Evolutionary conservation across 2,113 vertebrate genomes (phyloP).

Genomic region (Montifringilla adamsi): DNA sequence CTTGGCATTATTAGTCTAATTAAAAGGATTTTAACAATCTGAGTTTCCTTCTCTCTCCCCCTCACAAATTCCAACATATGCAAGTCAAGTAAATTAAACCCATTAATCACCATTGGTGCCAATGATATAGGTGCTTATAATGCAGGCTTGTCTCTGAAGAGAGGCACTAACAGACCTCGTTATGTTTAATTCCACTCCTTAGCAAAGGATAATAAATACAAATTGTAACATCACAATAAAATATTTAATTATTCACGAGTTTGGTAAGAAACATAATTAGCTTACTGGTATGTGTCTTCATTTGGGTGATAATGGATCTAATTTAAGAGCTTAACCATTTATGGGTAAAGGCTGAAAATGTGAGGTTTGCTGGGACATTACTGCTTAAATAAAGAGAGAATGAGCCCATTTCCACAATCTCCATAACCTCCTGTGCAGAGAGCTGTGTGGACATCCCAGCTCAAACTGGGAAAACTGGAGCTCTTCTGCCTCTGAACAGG

Average conservation of each 20-base stretch:
- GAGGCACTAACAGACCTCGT: constrained; percentile 70
- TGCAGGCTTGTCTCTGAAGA: constrained; percentile 19
- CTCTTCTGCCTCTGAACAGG: not conserved
- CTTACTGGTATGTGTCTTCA: constrained; percentile 55
- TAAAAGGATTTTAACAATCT: constrained; percentile 72
- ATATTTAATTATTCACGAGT: constrained; percentile 78
- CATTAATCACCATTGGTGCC: constrained; percentile 77
- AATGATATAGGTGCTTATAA: constrained; percentile 62
- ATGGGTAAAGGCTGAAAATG: constrained; percentile 1
- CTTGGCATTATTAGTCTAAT: constrained; percentile 79
- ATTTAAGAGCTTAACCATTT: constrained; percentile 29
- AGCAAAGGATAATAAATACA: constrained; percentile 77
- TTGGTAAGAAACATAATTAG: constrained; percentile 68
- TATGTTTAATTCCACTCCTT: constrained; percentile 74
- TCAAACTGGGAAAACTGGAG: not conserved
- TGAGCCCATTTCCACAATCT: not conserved
- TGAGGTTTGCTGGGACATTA: not conserved
- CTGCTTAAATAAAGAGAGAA: not conserved
- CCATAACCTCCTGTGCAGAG: not conserved
- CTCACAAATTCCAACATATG: constrained; percentile 34
- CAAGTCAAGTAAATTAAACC: constrained; percentile 76
- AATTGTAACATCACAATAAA: constrained; percentile 75
- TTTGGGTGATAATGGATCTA: constrained; percentile 56
- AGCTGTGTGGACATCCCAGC: not conserved
- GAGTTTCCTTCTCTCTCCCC: constrained; percentile 20